Evolutionary conservation across 2,113 vertebrate species (phyloP).

Genomic region (Sphyrna mokarran): DNA sequence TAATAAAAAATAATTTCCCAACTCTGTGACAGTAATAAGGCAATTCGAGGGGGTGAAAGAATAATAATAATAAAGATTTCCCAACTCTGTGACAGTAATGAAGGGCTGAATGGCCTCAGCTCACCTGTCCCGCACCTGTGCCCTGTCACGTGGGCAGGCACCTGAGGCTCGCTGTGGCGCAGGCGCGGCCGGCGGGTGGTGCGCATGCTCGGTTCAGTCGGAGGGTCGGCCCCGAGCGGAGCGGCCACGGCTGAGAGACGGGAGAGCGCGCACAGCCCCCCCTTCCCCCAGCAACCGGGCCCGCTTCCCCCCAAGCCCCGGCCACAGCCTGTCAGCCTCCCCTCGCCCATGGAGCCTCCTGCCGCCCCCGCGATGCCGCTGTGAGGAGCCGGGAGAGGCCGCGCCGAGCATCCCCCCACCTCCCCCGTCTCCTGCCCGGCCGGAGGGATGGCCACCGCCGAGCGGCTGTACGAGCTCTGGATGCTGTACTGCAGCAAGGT

Average conservation of each 20-base stretch:
- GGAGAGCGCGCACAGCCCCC: too few species aligned
- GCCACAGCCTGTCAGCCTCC: not conserved
- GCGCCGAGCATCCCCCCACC: not conserved
- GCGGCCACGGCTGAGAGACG: not conserved
- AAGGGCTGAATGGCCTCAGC: not conserved
- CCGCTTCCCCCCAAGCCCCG: not conserved
- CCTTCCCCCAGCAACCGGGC: not conserved
- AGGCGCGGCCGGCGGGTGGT: not conserved
- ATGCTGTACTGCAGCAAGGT: constrained; percentile 97
- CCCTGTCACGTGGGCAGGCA: not conserved
- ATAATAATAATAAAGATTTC: too few species aligned
- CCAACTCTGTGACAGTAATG: too few species aligned
- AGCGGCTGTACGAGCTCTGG: constrained; percentile 95
- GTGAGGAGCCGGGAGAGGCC: too few species aligned
- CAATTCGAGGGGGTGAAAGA: too few species aligned
- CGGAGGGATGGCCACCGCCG: constrained; percentile 79
- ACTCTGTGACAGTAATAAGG: too few species aligned
- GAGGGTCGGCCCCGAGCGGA: not conserved
- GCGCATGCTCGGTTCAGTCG: constrained; percentile 18
- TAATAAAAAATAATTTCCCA: too few species aligned
- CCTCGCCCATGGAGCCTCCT: not conserved
- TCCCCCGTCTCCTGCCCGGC: too few species aligned
- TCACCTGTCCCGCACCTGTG: not conserved
- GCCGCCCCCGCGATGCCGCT: not conserved
- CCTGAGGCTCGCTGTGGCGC: not conserved